phyloP scores from a whole-genome alignment of 2,113 vertebrate species.

The Plectropomus leopardus region DNA sequence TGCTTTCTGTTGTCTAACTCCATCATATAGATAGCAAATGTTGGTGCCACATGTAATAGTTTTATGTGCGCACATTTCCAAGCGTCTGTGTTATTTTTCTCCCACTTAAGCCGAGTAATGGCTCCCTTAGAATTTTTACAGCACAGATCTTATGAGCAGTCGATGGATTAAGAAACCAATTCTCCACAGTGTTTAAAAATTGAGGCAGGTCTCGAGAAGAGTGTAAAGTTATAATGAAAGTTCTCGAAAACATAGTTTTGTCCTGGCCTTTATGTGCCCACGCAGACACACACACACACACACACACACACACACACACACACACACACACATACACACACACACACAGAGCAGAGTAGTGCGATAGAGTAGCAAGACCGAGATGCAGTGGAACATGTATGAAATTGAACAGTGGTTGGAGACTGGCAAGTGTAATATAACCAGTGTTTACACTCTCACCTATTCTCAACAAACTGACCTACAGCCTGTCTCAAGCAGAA shows the following conservation, averaged over 20 bases:
- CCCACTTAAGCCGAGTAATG: constrained; percentile 52
- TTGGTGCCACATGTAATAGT: constrained; percentile 39
- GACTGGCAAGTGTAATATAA: constrained; percentile 18
- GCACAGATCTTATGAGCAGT: constrained; percentile 62
- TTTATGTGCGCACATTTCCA: constrained; percentile 1
- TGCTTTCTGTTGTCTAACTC: constrained; percentile 65
- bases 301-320: background rate
- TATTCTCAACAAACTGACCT: constrained; percentile 8
- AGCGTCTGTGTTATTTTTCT: constrained; percentile 38
- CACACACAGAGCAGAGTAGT: background rate
- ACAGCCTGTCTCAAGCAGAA: background rate
- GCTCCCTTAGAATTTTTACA: constrained; percentile 60
- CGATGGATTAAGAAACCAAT: constrained; percentile 71
- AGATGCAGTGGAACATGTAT: constrained; percentile 17
- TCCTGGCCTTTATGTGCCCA: constrained; percentile 16
- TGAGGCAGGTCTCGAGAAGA: constrained; percentile 49
- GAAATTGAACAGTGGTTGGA: constrained; percentile 23
- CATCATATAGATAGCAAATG: constrained; percentile 62
- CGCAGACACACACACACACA: background rate
- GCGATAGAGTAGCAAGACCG: background rate
- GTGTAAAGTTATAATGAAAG: constrained; percentile 57
- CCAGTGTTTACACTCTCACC: constrained; percentile 26
- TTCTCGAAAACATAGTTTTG: constrained; percentile 40
- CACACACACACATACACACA: background rate
- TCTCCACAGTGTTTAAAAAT: constrained; percentile 68